Base-by-base conservation (phyloP, 2,888 invertebrate species). In the Agrotis puta region DNA sequence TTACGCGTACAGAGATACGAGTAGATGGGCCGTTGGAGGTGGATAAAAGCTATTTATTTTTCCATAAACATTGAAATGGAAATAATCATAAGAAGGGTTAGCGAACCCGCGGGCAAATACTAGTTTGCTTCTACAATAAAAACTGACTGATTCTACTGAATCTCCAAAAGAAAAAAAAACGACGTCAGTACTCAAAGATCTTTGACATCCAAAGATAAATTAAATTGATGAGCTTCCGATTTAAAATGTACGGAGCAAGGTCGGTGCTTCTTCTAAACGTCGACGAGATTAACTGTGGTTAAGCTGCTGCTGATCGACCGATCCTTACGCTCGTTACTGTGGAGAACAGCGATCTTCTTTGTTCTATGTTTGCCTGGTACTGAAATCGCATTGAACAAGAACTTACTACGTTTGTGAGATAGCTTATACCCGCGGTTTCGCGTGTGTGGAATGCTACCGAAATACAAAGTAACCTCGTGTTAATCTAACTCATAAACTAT, bases 271-370 rank as follows among this genome's bases (percentile, higher is more conserved):
- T 56, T 65, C 65, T 47, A 70, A 83, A 74, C 51, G 80, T 69
- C 22, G 27, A 47, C 24, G 57, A 61, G 81, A 81, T 82, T 83
- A 82, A 77, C 61, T 61, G 57, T n/a, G 70, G 66, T 59, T 81
- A 58, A 77, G 70, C 50, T 61, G 70, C 18, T 56, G 77, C 74
- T 81, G 74, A 83, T 81, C 43, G 64, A 72, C 65, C 71, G 66
- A 33, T 64, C 59, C 69, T 57, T 69, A 65, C 48, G 43, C 61
- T 74, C 69, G 64, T 71, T 79, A 83, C 51, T 70, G 65, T 53
- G 47, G 53, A 43, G 24, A 20, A 64, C 70, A 64, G 43, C 20
- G 57, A 64, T 70, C 69, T 70, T 24, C 62, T 58, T 24, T 43
- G 57, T 51, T 24, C 51, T 63, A 22, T 74, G 71, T 51, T 59